phyloP scores from a whole-genome alignment of 2,113 vertebrate species.

The Chlorocebus sabaeus region DNA sequence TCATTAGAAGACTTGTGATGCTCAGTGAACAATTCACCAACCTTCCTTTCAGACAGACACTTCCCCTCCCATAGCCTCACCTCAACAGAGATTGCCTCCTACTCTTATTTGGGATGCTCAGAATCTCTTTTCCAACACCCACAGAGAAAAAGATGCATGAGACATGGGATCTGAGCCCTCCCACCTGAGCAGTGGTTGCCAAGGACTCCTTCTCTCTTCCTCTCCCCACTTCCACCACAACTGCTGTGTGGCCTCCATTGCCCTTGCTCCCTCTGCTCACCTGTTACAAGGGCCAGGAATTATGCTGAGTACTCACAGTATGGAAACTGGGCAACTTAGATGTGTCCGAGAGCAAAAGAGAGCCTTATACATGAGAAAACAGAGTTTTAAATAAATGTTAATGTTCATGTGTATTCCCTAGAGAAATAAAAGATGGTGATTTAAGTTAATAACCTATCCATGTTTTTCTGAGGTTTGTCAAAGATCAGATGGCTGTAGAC shows the following conservation, averaged over 20 bases:
- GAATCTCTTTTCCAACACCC: background rate
- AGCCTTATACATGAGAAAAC: background rate
- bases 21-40: background rate
- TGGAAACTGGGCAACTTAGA: background rate
- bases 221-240: background rate
- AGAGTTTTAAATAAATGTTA: background rate
- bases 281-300: background rate
- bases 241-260: background rate
- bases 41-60: background rate
- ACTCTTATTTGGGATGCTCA: background rate
- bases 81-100: background rate
- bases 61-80: background rate
- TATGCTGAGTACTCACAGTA: background rate
- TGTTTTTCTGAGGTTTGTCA: background rate
- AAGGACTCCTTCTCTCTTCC: background rate
- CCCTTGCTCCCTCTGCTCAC: background rate
- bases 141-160: background rate
- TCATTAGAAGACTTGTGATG: background rate
- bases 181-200: background rate
- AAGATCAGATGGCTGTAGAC: no score
- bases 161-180: background rate
- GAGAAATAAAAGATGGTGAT: background rate
- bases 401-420: background rate
- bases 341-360: background rate
- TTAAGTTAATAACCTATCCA: background rate